A percentile compares a stretch with the other conserved stretches of the same genome.
Evolutionary conservation across 1,140 invertebrate genomes (phyloP).

Genomic region (Thaumatotibia leucotreta): DNA sequence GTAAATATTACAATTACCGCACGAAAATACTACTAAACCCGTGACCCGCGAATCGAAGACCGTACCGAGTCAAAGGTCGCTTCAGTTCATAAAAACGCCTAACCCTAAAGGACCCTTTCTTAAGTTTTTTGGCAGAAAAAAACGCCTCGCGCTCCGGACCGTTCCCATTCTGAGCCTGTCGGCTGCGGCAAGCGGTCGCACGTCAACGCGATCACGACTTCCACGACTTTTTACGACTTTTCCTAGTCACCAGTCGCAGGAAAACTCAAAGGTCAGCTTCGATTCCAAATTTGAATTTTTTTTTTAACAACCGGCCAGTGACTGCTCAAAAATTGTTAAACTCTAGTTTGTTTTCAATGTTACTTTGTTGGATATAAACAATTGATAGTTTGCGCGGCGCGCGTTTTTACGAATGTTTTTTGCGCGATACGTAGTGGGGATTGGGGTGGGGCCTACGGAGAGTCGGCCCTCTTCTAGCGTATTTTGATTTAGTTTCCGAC

Average conservation of each 20-base stretch:
- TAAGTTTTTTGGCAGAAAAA: conserved; percentile 69
- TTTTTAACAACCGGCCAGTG: conserved; percentile 39
- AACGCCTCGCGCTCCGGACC: conserved; percentile 36
- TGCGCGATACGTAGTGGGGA: conserved; percentile 65
- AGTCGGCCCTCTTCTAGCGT: conserved; percentile 73
- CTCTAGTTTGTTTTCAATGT: conserved; percentile 28
- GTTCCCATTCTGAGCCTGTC: conserved; percentile 57
- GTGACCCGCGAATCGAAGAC: background rate
- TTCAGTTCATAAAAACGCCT: conserved; percentile 58
- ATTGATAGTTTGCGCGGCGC: conserved; percentile 67
- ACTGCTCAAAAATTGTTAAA: conserved; percentile 67
- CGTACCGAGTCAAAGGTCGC: conserved; percentile 43
- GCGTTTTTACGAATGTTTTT: conserved; percentile 74
- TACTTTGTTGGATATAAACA: conserved; percentile 54
- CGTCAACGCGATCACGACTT: conserved; percentile 28
- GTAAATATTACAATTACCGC: background rate
- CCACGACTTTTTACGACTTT: background rate
- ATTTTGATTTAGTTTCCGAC: conserved; percentile 75
- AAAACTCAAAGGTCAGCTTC: background rate
- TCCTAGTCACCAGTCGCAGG: background rate
- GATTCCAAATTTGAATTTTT: background rate
- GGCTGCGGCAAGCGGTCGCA: conserved; percentile 60
- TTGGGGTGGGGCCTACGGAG: conserved; percentile 66
- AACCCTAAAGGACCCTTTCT: conserved; percentile 67
- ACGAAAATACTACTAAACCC: background rate